Evolutionary conservation across 2,113 vertebrate species (phyloP).

Genomic region (Cyphomyrus plagiostoma): DNA sequence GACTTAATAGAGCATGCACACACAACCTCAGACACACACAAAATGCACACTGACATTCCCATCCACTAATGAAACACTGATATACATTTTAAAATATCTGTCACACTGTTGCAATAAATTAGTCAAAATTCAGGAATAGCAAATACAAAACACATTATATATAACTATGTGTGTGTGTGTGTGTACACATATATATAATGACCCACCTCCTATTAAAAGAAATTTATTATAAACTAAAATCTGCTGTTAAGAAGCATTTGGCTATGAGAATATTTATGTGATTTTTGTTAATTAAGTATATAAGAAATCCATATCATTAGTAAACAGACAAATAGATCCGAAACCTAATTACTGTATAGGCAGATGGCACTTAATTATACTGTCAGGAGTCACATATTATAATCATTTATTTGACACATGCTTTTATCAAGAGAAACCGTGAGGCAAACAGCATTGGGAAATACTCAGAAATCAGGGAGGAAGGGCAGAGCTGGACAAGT

Average conservation of each 20-base stretch:
- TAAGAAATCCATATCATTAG: slow-evolving; percentile 4
- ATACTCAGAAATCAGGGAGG: neutral
- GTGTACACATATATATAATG: too few species aligned
- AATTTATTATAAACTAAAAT: neutral
- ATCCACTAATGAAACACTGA: neutral
- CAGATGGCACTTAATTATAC: slow-evolving; percentile 11
- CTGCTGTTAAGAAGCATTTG: neutral
- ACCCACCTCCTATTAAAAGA: neutral
- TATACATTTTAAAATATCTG: neutral
- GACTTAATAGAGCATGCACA: slow-evolving; percentile 38
- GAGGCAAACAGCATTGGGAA: neutral
- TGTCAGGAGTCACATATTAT: slow-evolving; percentile 18
- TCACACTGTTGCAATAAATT: neutral
- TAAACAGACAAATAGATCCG: slow-evolving; percentile 5
- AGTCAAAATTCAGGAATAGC: neutral
- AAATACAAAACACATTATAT: neutral
- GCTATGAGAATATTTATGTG: neutral
- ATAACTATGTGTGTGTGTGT: neutral
- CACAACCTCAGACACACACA: slow-evolving; percentile 11
- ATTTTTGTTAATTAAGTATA: slow-evolving; percentile 3
- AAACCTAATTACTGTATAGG: slow-evolving; percentile 15
- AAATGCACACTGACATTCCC: neutral
- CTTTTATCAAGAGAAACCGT: neutral
- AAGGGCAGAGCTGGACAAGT: neutral
- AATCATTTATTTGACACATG: slow-evolving; percentile 13